Evolutionary conservation across 2,888 invertebrate genomes (phyloP), one percentile per base, ranked within the genome.

Genomic region (Parnassius apollo): DNA sequence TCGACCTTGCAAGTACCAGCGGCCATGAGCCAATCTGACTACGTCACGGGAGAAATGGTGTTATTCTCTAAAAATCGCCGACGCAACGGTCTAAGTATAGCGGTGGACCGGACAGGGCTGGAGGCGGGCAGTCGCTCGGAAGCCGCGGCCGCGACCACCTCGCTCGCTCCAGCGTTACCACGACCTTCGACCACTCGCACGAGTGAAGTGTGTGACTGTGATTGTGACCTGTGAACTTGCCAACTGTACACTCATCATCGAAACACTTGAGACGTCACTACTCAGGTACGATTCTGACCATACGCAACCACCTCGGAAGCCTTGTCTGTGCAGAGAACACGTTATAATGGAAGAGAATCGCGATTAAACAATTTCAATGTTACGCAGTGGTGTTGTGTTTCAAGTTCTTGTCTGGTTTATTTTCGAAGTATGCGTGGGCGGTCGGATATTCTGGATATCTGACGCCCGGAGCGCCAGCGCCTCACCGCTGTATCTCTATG

Each of bases 181-280:
- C 86, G 85, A 85, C 78, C 83, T 87, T 88, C 88, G 89, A 89
- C 88, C 89, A 88, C 73, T 60, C 60, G 85, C 68, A 75, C 78
- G 90, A 89, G 89, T 88, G 89, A 88, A 86, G 91, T 88, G 88
- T 86, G 87, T 89, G 89, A 81, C 83, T 87, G 89, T 89, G 90
- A 83, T 84, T 81, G 90, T 89, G 67, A 67, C 68, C 62, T 68
- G 65, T 65, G 64, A 75, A 75, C 73, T 73, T 72, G 73, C 49
- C 49, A 49, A 71, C 53, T 76, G 72, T 73, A 72, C 80, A 81
- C 80, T 80, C 81, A 61, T 61, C 61, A 52, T 59, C 52, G 42
- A 18, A 12, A 11, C 46, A 49, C 49, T 44, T 13, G 49, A 4
- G 25, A n/a, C 46, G 46, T 44, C 51, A 51, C 49, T 66, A 58